Conservation (phyloP, 2,113 vertebrate genomes). For the Hystrix brachyura region DNA sequence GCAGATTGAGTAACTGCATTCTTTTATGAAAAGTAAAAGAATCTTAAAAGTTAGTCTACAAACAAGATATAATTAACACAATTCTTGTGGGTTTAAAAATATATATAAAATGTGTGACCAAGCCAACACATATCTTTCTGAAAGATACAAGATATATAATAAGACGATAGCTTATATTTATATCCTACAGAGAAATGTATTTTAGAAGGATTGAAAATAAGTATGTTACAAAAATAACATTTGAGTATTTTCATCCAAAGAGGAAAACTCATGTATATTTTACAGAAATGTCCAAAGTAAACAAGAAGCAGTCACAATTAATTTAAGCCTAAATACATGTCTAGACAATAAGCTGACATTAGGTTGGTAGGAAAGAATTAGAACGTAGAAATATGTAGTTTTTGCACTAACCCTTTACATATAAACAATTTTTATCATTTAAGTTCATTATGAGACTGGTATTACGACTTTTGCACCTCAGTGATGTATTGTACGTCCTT, state of each 20-base stretch:
- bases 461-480: neutral
- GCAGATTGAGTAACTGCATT: neutral
- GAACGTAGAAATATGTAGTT: neutral
- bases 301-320: neutral
- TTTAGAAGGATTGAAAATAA: constrained; percentile 31
- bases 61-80: constrained; percentile 27
- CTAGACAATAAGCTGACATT: neutral
- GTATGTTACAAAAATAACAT: neutral
- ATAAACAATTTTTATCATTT: neutral
- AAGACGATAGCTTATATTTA: neutral
- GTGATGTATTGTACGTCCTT: neutral
- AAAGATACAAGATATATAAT: neutral
- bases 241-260: neutral
- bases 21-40: constrained; percentile 20
- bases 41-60: neutral
- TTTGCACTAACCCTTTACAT: neutral
- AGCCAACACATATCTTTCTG: neutral
- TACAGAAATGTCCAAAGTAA: neutral
- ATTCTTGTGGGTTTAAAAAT: neutral
- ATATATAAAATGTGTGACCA: constrained; percentile 17
- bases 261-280: neutral
- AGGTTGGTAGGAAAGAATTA: neutral
- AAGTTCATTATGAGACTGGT: neutral
- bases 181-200: neutral
- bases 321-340: neutral